Evolutionary conservation across 2,797 vertebrate genomes (phyloP), one percentile per base, ranked within the genome.

Genomic region (Cygnus olor): DNA sequence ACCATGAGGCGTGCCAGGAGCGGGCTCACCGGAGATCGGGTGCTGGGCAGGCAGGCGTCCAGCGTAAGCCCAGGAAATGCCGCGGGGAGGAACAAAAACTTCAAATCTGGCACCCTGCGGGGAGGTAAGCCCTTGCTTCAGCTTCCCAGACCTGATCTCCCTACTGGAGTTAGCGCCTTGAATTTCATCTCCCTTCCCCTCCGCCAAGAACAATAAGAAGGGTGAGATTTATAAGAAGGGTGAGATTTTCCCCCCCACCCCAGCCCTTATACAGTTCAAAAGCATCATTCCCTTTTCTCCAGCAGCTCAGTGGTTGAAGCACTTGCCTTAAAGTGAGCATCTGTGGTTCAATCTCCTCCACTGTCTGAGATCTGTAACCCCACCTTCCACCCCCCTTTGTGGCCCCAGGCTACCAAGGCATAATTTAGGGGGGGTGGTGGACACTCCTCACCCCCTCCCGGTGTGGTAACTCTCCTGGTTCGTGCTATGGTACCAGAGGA

Each of bases 11-110:
- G 40, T 2, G 3, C 6, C 40, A 10, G 22, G 25, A 57, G 15
- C 24, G 6, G 30, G 24, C 65, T 45, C 1, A 0, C 25, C 2
- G 5, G 72, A 25, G 14, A 30, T 0, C 0, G 25, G 40, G 38
- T 3, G 10, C 30, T 13, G 4, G n/a, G 21, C 3, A 0, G 40
- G 40, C 57, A 88, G 16, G 22, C 56, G 25, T 36, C 22, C 4
- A 2, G 19, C 1, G 0, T 9, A 49, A 85, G 3, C 18, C 53
- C 4, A 11, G 21, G 17, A 91, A 93, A 78, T 21, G n/a, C 21
- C 44, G 54, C 2, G 2, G 40, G 54, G 15, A 80, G 8, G 16
- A 91, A 78, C 25, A 36, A 36, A 65, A 2, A 32, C 1, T 0
- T 21, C n/a, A 90, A 70, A 83, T 44, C 53, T 42, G 24, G 4